Conservation (phyloP, 53 echinoderm and acorn worm genomes). For the Holothuria leucospilota region DNA sequence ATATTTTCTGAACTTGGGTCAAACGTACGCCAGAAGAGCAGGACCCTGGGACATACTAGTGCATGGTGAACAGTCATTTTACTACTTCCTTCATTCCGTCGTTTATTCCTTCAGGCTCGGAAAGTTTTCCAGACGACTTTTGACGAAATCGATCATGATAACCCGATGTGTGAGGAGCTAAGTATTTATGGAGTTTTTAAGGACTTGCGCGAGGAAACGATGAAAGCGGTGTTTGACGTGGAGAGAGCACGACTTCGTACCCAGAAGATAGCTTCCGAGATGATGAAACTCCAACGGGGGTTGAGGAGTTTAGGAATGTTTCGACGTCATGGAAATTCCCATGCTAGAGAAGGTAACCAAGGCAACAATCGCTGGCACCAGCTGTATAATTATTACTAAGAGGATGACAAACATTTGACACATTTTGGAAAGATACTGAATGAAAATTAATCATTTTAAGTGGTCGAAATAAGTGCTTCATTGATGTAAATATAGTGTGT, state of each 20-base stretch:
- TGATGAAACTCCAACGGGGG: constrained; percentile 25
- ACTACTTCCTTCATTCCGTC: not conserved
- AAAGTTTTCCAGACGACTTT: constrained; percentile 33
- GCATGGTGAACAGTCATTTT: too few relatives aligned
- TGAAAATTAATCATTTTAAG: too few relatives aligned
- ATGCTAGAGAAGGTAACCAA: constrained; percentile 5
- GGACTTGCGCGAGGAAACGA: constrained; percentile 35
- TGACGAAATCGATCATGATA: constrained; percentile 25
- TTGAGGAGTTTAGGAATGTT: constrained; percentile 28
- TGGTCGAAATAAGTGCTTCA: too few relatives aligned
- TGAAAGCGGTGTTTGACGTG: constrained; percentile 38
- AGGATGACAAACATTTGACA: not conserved
- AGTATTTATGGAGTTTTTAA: constrained; percentile 35
- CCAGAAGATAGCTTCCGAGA: constrained; percentile 34
- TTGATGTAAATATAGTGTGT: too few relatives aligned
- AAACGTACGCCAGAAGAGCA: too few relatives aligned
- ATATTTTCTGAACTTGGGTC: too few relatives aligned
- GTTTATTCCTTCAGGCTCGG: not conserved
- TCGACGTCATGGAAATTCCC: not conserved
- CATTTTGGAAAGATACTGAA: not conserved
- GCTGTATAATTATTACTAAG: constrained; percentile 11
- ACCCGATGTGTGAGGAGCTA: constrained; percentile 25
- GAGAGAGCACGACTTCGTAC: constrained; percentile 43
- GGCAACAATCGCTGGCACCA: not conserved
- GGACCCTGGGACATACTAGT: too few relatives aligned